Percentiles rank a stretch among this genome's conserved stretches.
Evolutionary conservation across 2,113 vertebrate species (phyloP).

Genomic region (Geothlypis trichas): DNA sequence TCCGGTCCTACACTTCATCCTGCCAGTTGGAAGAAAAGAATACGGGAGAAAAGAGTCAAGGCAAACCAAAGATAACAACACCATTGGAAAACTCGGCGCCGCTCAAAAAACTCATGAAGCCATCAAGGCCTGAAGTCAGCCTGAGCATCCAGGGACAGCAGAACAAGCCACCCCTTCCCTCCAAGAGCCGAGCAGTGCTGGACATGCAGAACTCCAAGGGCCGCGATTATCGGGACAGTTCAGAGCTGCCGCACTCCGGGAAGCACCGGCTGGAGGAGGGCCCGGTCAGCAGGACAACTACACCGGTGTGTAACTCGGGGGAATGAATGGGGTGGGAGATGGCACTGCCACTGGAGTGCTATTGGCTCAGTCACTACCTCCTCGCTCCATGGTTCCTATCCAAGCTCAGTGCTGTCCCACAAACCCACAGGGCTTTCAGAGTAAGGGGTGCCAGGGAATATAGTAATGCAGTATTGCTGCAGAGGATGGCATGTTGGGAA

Average conservation of each 20-base stretch:
- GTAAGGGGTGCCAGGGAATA: neutral
- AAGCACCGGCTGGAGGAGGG: constrained; percentile 72
- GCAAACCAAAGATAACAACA: constrained; percentile 65
- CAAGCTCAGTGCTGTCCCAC: neutral
- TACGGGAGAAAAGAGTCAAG: constrained; percentile 59
- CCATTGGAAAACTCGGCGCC: constrained; percentile 16
- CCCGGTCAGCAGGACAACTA: constrained; percentile 52
- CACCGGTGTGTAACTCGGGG: constrained; percentile 40
- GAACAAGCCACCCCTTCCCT: constrained; percentile 83
- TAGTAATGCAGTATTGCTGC: neutral
- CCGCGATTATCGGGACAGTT: constrained; percentile 86
- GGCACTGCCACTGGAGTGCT: neutral
- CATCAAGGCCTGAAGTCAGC: constrained; percentile 81
- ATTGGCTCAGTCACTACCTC: neutral
- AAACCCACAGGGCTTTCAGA: neutral
- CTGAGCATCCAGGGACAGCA: neutral
- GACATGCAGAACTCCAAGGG: constrained; percentile 78
- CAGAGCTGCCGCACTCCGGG: constrained; percentile 76
- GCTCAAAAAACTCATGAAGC: constrained; percentile 82
- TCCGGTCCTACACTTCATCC: constrained; percentile 88
- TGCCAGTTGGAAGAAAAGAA: constrained; percentile 61
- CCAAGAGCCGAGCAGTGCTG: constrained; percentile 79
- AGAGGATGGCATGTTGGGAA: neutral
- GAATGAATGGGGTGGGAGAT: neutral
- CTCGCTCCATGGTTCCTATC: neutral